Evolutionary conservation across 1,140 invertebrate genomes (phyloP), one percentile per base, ranked within the genome.

Genomic region (Drosophila willistoni): DNA sequence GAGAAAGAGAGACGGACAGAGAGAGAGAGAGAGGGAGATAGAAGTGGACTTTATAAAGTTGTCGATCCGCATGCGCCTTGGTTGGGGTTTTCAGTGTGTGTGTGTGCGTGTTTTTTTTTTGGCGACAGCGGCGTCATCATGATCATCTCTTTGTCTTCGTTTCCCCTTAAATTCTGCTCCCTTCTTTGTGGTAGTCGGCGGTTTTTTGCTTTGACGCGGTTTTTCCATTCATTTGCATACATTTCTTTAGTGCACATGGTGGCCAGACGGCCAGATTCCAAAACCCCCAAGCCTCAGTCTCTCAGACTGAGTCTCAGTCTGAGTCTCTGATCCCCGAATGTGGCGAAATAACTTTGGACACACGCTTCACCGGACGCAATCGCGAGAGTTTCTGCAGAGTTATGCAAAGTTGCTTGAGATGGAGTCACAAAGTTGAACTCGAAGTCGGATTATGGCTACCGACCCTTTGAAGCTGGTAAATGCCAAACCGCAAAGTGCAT

Each of bases 161-260:
- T 13, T 39, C 14, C 44, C 5, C 44, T 22, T 7, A 10, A 9
- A 3, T 19, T 39, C 10, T 57, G 29, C 6, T 5, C 9, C 33
- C 14, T 12, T 19, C 33, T 39, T 17, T 59, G 14, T 59, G 33
- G 63, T 39, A 54, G 84, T 79, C 84, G 84, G 84, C 84, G 80
- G 68, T 72, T 86, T 29, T 89, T 89, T 68, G 80, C 83, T 87
- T 87, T 87, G 84, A 87, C 68, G 84, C 84, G 84, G 84, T 87
- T 87, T 81, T 80, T 80, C 74, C 84, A 89, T 89, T 87, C 83
- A 87, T 87, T 87, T 87, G 84, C 84, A 87, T 87, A 80, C 71
- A 78, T 82, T 84, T 79, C 63, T 47, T 64, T 69, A 64, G 41
- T 79, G 83, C 83, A 87, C 73, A 87, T 87, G 84, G 73, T 55